Conservation (phyloP, 2,113 vertebrate genomes). For the Nestor notabilis region DNA sequence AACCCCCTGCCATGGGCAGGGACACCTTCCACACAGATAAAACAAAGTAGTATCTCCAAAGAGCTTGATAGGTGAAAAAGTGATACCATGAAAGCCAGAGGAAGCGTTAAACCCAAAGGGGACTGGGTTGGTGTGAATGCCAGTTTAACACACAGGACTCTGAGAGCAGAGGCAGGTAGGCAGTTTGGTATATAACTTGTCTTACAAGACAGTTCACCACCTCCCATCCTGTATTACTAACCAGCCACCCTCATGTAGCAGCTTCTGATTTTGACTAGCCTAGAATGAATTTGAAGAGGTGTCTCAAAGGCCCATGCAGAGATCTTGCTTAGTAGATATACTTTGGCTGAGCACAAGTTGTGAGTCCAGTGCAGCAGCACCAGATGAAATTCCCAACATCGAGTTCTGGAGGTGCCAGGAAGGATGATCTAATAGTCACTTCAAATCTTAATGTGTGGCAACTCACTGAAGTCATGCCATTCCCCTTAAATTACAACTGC, state of each 20-base stretch:
- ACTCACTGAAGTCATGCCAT: background rate
- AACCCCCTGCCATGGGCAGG: background rate
- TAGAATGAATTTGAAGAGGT: background rate
- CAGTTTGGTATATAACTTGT: background rate
- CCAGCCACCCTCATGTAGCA: background rate
- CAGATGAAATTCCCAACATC: background rate
- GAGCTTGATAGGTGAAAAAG: background rate
- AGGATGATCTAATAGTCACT: background rate
- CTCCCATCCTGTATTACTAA: background rate
- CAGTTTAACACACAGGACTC: background rate
- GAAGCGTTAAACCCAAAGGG: background rate
- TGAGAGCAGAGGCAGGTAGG: background rate
- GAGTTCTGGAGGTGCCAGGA: background rate
- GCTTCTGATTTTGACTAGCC: background rate
- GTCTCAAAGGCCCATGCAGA: background rate
- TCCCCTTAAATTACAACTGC: accelerated
- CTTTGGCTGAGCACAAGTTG: background rate
- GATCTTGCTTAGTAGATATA: background rate
- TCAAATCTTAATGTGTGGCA: background rate
- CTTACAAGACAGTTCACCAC: background rate
- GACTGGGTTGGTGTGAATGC: background rate
- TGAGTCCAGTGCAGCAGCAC: background rate
- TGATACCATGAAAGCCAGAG: background rate
- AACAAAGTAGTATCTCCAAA: background rate
- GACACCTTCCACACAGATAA: background rate